These are phyloP conservation scores for Aix galericulata DNA, from an alignment of 2,113 vertebrate genomes.

Conservation along the genomic window DNA sequence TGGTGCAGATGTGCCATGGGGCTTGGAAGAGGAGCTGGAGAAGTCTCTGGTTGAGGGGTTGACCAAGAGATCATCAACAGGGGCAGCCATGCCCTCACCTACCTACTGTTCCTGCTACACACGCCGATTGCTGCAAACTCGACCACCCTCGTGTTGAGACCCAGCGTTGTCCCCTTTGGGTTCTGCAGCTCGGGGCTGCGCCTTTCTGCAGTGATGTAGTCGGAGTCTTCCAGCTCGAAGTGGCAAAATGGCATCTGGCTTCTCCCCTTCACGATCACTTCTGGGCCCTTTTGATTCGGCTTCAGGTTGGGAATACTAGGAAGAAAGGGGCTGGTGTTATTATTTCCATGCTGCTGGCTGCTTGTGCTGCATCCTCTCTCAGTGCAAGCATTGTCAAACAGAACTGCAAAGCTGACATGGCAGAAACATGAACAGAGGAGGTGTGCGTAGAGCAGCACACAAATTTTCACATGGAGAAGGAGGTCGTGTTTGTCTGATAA, in stretches of 20 bases:
- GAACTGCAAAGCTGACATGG: background rate
- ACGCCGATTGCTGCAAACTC: slow-evolving; percentile 83
- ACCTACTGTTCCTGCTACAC: slow-evolving; percentile 74
- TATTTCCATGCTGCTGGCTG: background rate
- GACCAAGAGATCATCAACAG: background rate
- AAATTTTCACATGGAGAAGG: background rate
- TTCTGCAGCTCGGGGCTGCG: slow-evolving; percentile 64
- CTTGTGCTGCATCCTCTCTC: background rate
- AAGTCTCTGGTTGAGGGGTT: background rate
- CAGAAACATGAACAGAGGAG: background rate
- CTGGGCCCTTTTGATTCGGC: slow-evolving; percentile 61
- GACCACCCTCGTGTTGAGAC: slow-evolving; percentile 81
- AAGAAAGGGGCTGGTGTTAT: background rate
- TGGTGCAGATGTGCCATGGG: rapidly evolving
- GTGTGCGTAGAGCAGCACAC: background rate
- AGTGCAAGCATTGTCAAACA: rapidly evolving
- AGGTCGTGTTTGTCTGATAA: background rate
- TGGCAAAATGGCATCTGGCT: slow-evolving; percentile 84
- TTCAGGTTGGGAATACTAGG: slow-evolving; percentile 86
- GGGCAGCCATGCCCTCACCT: background rate
- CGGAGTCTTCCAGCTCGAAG: slow-evolving; percentile 87
- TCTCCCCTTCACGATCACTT: slow-evolving; percentile 75
- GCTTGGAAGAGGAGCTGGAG: background rate
- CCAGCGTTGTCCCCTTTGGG: slow-evolving; percentile 36
- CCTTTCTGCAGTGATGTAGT: slow-evolving; percentile 78